Base-by-base conservation (phyloP, 2,888 invertebrate genomes). In the Diarsia mendica region DNA sequence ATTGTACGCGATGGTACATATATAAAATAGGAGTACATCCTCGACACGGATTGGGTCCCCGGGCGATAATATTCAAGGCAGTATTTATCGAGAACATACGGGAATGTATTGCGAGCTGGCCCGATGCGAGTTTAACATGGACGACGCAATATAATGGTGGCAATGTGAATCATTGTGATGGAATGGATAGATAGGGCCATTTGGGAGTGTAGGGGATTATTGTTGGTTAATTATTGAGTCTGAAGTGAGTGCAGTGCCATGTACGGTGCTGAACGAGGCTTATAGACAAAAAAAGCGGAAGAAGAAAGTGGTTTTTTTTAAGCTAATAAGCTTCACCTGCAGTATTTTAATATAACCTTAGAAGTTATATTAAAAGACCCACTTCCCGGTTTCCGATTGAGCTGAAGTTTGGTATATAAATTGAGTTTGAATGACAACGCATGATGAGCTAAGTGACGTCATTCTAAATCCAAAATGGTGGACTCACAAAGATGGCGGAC, bases 11-110 rank as follows among this genome's bases (percentile, higher is more conserved):
- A n/a, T n/a, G n/a, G n/a, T n/a, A 5, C 46, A 81, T 82, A 81
- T 67, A 81, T 81, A 61, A 64, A 64, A 49, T 51, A 58, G 28
- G 49, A 53, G n/a, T 48, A 55, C 58, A 3, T 71, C 20, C 53
- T 55, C 69, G 67, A 70, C 66, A 49, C 67, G 51, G 75, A 71
- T 68, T 68, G 20, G 15, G 67, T 82, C 85, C 76, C 82, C 6
- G 0, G 70, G 23, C 69, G 67, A 61, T 67, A 75, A 81, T 84
- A 80, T 84, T 60, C 55, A 55, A 64, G 46, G 33, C 28, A 20
- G 61, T 67, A 66, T 68, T 71, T 61, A 69, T 49, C 2, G 67
- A 65, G 4, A 61, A 67, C 67, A 84, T 48, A 82, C 70, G 64
- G 67, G 9, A n/a, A 61, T 69, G 46, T 63, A 72, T 73, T 53